A percentile compares a stretch with the other conserved stretches of the same genome.
phyloP scores from a whole-genome alignment of 53 echinoderm and acorn worm genomes.

The Patiria pectinifera region DNA sequence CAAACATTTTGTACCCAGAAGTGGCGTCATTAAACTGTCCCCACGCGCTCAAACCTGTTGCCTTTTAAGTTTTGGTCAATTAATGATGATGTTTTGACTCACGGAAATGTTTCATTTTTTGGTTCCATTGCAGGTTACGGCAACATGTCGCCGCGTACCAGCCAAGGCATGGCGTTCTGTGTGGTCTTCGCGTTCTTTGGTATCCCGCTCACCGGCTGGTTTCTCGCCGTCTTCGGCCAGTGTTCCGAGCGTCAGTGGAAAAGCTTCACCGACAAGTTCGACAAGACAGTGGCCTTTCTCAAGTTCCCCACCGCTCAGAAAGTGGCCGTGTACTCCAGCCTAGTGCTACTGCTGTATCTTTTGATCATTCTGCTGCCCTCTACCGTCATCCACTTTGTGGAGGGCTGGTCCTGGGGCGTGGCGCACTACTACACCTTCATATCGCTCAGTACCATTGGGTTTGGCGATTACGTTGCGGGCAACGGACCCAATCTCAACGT shows the following conservation, averaged over 20 bases:
- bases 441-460: constrained; percentile 82
- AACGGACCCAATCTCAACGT: constrained; percentile 61
- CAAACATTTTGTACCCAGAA: no score
- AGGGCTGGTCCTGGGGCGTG: constrained; percentile 79
- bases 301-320: constrained; percentile 53
- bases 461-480: constrained; percentile 81
- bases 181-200: constrained; percentile 80
- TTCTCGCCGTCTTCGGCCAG: constrained; percentile 76
- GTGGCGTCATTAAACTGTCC: no score
- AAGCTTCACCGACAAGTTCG: constrained; percentile 62
- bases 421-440: constrained; percentile 81
- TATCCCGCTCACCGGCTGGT: constrained; percentile 79
- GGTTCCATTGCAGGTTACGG: constrained; percentile 73
- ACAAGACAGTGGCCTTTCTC: constrained; percentile 44
- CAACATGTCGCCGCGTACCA: constrained; percentile 73
- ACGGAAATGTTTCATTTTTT: background rate
- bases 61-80: background rate
- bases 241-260: constrained; percentile 78
- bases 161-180: constrained; percentile 71
- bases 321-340: constrained; percentile 46
- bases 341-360: constrained; percentile 51
- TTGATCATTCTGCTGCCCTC: constrained; percentile 74
- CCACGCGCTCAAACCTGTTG: background rate
- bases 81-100: background rate
- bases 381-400: constrained; percentile 63